These are phyloP conservation scores for Tamias sibiricus DNA, from an alignment of 2,113 vertebrate genomes.

Conservation along the genomic window DNA sequence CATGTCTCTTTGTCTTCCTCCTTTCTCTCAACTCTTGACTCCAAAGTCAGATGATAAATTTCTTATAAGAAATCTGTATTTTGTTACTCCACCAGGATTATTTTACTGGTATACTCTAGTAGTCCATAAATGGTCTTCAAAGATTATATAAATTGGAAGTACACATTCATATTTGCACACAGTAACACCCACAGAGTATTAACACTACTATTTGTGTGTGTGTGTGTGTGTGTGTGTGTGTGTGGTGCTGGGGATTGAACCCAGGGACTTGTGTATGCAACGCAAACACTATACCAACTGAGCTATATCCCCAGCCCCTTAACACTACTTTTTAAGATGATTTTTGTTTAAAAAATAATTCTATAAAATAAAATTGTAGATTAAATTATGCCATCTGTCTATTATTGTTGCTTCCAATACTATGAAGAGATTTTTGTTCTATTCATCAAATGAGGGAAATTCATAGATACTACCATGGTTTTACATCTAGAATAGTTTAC, in stretches of 20 bases:
- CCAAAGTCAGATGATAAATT: background rate
- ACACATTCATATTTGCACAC: too few relatives aligned
- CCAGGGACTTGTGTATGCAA: too few relatives aligned
- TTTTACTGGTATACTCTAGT: background rate
- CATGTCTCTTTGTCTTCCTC: rapidly evolving
- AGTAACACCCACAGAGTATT: background rate
- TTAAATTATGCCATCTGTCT: background rate
- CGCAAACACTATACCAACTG: too few relatives aligned
- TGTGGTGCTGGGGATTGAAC: too few relatives aligned
- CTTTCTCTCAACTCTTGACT: background rate
- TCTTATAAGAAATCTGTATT: background rate
- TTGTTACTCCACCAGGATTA: background rate
- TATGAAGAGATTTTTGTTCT: background rate
- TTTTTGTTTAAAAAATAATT: background rate
- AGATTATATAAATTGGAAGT: background rate
- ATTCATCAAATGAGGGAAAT: background rate
- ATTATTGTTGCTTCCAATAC: background rate
- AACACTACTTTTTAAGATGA: background rate
- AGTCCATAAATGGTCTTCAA: background rate
- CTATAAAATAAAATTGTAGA: background rate
- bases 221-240: too few relatives aligned
- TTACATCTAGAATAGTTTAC: background rate
- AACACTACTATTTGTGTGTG: background rate
- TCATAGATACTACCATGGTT: background rate
- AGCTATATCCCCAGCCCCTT: too few relatives aligned